phyloP scores from a whole-genome alignment of 2,113 vertebrate species.

The Toxostoma redivivum region DNA sequence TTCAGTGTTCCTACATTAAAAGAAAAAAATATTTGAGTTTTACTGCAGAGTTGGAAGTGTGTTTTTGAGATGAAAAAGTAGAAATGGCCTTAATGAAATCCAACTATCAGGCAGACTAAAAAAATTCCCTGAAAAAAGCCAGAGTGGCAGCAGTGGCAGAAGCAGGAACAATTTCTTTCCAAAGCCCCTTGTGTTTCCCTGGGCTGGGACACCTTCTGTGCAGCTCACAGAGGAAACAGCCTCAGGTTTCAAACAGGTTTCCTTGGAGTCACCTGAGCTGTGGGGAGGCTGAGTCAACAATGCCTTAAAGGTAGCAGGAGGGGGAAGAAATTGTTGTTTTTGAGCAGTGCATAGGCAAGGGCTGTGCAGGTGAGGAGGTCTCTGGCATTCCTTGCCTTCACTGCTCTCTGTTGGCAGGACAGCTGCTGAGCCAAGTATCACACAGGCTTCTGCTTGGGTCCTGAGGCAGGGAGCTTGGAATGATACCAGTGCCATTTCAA shows the following conservation, averaged over 20 bases:
- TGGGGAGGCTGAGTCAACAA: background rate
- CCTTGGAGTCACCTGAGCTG: accelerated
- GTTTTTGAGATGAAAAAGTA: background rate
- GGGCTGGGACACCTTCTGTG: background rate
- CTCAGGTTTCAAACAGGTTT: background rate
- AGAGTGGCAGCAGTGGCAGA: background rate
- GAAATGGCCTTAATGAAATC: background rate
- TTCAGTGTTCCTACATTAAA: background rate
- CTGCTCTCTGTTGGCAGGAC: background rate
- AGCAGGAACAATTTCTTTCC: background rate
- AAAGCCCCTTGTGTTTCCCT: background rate
- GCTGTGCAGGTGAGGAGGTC: background rate
- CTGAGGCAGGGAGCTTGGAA: background rate
- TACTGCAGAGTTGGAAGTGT: background rate
- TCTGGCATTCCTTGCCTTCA: background rate
- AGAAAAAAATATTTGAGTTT: background rate
- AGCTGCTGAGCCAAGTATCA: background rate
- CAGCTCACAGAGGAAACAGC: background rate
- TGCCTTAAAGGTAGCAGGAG: background rate
- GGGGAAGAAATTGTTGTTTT: background rate
- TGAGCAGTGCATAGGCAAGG: background rate
- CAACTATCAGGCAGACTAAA: background rate
- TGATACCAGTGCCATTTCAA: background rate
- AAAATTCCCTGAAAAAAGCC: background rate
- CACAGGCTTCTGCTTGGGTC: background rate